These are phyloP conservation scores for Lucinisca nassula DNA, from an alignment of 2,888 invertebrate genomes.

Conservation along the genomic window DNA sequence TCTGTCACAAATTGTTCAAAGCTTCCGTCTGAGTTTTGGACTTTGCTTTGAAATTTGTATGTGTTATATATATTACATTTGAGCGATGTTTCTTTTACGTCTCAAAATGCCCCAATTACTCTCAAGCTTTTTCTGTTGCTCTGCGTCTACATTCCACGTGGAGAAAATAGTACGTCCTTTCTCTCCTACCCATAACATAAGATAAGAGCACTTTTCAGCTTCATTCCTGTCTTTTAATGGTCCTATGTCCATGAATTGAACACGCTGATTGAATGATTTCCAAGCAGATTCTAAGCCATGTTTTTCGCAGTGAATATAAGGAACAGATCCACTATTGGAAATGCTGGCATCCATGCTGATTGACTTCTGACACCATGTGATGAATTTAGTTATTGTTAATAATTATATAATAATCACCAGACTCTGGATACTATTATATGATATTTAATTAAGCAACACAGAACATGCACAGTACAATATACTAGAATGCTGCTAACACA, in stretches of 20 bases:
- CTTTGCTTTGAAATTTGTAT: conserved; percentile 58
- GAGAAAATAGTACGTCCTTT: conserved; percentile 51
- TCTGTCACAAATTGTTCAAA: conserved; percentile 67
- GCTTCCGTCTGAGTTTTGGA: conserved; percentile 41
- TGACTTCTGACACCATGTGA: too few species aligned
- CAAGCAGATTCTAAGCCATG: too few species aligned
- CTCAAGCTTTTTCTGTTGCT: conserved; percentile 28
- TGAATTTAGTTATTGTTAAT: too few species aligned
- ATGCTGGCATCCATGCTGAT: too few species aligned
- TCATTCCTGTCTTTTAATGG: conserved; percentile 48
- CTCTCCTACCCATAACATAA: conserved; percentile 64
- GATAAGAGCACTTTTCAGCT: conserved; percentile 53
- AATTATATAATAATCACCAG: too few species aligned
- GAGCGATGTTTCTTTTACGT: conserved; percentile 48
- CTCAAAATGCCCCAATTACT: conserved; percentile 29
- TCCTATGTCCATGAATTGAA: conserved; percentile 57
- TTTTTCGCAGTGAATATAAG: too few species aligned
- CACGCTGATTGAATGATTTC: conserved; percentile 51
- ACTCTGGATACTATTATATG: too few species aligned
- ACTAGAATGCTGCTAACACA: too few species aligned
- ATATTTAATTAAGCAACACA: too few species aligned
- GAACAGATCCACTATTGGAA: too few species aligned
- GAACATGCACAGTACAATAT: too few species aligned
- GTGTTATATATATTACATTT: conserved; percentile 52
- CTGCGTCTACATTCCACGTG: conserved; percentile 44